Evolutionary conservation across 2,888 invertebrate genomes (phyloP).

Genomic region (Amblyjoppa fuscipennis): DNA sequence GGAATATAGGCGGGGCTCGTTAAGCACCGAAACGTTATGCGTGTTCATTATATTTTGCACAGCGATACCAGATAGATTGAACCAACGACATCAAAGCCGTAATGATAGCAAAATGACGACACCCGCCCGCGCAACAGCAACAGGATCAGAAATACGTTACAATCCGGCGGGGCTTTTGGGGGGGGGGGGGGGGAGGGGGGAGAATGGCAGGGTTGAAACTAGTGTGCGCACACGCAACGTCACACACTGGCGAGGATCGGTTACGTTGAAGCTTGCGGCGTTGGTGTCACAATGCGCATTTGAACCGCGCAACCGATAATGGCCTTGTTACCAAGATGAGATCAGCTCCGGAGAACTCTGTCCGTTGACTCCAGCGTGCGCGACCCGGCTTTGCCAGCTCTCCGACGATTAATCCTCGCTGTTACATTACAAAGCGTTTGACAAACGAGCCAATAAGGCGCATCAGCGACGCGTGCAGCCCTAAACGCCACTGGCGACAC

Average conservation of each 20-base stretch:
- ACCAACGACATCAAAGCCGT: constrained; percentile 23
- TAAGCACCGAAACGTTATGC: not conserved
- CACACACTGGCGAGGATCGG: constrained; percentile 12
- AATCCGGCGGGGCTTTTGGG: not conserved
- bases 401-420: constrained; percentile 35
- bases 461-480: not conserved
- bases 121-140: not conserved
- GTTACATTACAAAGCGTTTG: constrained; percentile 29
- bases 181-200: too few species aligned
- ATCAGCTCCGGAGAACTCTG: constrained; percentile 13
- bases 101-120: constrained; percentile 19
- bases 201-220: not conserved
- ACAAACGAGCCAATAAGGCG: constrained; percentile 25
- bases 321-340: constrained; percentile 56
- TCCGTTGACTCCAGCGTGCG: not conserved
- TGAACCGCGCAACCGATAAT: constrained; percentile 46
- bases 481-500: not conserved
- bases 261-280: constrained; percentile 57
- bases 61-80: not conserved
- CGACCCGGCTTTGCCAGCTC: not conserved
- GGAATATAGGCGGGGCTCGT: not conserved
- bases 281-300: constrained; percentile 52
- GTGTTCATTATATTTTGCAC: not conserved
- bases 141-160: constrained; percentile 8
- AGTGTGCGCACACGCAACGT: not conserved